phyloP scores from a whole-genome alignment of 2,888 invertebrate genomes.

The Charanyca ferruginea region DNA sequence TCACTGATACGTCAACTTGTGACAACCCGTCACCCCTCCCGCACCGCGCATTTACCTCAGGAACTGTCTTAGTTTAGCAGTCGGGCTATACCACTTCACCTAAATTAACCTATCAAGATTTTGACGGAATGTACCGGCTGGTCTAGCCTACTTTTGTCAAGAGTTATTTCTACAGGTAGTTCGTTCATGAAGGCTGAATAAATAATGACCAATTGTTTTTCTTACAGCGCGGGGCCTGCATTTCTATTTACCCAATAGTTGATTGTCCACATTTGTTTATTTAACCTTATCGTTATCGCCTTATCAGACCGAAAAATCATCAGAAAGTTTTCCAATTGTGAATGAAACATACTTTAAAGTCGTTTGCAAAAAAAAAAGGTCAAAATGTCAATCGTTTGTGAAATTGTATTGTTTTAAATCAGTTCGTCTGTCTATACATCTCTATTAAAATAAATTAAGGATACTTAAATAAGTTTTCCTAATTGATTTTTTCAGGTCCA shows the following conservation, averaged over 20 bases:
- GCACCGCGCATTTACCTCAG: no score
- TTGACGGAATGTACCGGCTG: no score
- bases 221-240: neutral
- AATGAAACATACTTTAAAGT: conserved; percentile 4
- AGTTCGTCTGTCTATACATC: neutral
- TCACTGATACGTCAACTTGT: no score
- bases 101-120: no score
- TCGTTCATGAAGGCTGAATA: neutral
- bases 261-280: conserved; percentile 28
- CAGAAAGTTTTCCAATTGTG: conserved; percentile 14
- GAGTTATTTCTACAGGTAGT: no score
- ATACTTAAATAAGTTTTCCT: no score
- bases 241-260: conserved; percentile 25
- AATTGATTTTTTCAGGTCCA: no score
- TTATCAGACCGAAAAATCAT: conserved; percentile 34
- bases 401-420: conserved; percentile 7
- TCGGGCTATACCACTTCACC: no score
- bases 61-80: no score
- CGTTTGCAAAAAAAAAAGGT: conserved; percentile 20
- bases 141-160: no score
- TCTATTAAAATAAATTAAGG: neutral
- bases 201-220: neutral
- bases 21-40: no score
- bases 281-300: conserved; percentile 38
- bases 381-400: conserved; percentile 21